Evolutionary conservation across 2,113 vertebrate genomes (phyloP).

Genomic region (Pantherophis guttatus): DNA sequence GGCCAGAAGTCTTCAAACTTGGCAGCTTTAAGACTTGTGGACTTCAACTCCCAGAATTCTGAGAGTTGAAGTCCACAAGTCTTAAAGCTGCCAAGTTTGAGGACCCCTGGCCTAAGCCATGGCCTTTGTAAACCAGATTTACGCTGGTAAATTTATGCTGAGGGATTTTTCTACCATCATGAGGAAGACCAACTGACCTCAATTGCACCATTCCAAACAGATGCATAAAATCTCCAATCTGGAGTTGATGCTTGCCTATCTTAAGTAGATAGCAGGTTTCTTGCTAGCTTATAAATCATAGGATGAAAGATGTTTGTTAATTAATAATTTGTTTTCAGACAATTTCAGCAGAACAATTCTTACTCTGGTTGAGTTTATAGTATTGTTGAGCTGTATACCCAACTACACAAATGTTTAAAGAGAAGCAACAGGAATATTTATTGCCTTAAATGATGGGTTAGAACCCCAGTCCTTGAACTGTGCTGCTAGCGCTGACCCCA

Average conservation of each 20-base stretch:
- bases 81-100: too few species aligned
- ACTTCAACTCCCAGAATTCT: too few species aligned
- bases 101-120: too few species aligned
- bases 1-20: too few species aligned
- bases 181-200: not conserved
- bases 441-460: constrained; percentile 47
- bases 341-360: constrained; percentile 27
- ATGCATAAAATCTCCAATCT: constrained; percentile 29
- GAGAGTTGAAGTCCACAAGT: too few species aligned
- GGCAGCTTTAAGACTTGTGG: too few species aligned
- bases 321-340: constrained; percentile 44
- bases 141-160: constrained; percentile 31
- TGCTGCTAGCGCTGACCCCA: not conserved
- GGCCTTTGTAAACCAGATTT: constrained; percentile 21
- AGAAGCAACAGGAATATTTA: constrained; percentile 38
- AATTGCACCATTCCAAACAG: constrained; percentile 37
- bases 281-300: constrained; percentile 46
- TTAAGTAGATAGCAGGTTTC: constrained; percentile 9
- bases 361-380: not conserved
- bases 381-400: constrained; percentile 35
- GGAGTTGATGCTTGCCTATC: constrained; percentile 41
- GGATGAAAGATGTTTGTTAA: constrained; percentile 34
- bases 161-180: not conserved
- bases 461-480: not conserved
- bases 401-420: constrained; percentile 14